Evolutionary conservation across 2,888 invertebrate genomes (phyloP).

Genomic region (Patella ulyssiponensis): DNA sequence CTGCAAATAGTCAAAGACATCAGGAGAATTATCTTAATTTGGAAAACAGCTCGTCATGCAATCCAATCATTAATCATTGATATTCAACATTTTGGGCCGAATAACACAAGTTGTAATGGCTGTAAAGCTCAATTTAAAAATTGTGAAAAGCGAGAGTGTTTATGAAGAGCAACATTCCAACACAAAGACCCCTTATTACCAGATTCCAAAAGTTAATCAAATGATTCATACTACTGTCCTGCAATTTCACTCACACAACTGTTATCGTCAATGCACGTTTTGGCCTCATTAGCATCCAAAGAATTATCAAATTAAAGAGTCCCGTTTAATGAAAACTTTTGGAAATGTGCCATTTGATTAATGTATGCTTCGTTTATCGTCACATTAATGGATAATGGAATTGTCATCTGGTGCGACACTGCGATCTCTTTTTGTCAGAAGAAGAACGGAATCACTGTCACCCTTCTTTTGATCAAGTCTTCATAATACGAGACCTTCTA

Average conservation of each 20-base stretch:
- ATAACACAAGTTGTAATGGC: not conserved
- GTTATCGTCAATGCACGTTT: slow-evolving; percentile 7
- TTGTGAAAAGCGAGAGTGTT: too few relatives aligned
- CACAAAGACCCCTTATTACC: slow-evolving; percentile 1
- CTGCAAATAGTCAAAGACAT: too few relatives aligned
- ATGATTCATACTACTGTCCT: not conserved
- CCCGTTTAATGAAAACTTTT: slow-evolving; percentile 7
- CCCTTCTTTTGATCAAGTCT: slow-evolving; percentile 5
- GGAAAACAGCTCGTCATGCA: slow-evolving; percentile 1
- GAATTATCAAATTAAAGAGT: slow-evolving; percentile 12
- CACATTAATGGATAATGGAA: slow-evolving; percentile 9
- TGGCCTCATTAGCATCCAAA: slow-evolving; percentile 7
- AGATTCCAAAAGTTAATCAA: slow-evolving; percentile 7
- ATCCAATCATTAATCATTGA: not conserved
- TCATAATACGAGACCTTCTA: not conserved
- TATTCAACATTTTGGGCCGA: not conserved
- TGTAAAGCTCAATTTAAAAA: not conserved
- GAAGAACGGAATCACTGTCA: slow-evolving; percentile 9
- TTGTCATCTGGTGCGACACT: slow-evolving; percentile 1
- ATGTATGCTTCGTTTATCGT: slow-evolving; percentile 12
- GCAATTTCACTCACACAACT: slow-evolving; percentile 1
- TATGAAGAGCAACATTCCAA: slow-evolving; percentile 6
- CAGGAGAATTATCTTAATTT: too few relatives aligned
- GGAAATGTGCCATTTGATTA: slow-evolving; percentile 11
- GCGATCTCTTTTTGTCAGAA: not conserved